Conservation (phyloP, 2,888 invertebrate genomes). For the Ptychoptera albimana region DNA sequence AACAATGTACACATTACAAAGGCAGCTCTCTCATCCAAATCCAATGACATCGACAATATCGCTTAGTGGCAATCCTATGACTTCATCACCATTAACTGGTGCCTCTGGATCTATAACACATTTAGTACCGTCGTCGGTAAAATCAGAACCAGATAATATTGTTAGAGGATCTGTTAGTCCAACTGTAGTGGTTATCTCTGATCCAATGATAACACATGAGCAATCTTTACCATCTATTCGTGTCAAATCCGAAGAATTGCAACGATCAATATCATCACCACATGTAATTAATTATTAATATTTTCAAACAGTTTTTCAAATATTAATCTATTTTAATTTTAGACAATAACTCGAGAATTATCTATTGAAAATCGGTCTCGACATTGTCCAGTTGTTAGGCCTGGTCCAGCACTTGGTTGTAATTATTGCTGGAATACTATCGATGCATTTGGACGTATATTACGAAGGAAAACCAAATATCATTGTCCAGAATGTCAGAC, state of each 20-base stretch:
- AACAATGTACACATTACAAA: conserved; percentile 25
- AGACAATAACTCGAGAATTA: conserved; percentile 26
- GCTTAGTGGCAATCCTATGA: conserved; percentile 13
- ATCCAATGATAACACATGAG: conserved; percentile 22
- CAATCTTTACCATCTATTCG: conserved; percentile 25
- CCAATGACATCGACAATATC: conserved; percentile 10
- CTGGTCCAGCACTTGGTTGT: conserved; percentile 73
- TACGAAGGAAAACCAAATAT: conserved; percentile 75
- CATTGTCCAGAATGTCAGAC: conserved; percentile 82
- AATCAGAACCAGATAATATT: conserved; percentile 5
- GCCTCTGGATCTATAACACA: conserved; percentile 4
- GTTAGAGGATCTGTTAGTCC: conserved; percentile 24
- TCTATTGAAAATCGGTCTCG: conserved; percentile 43
- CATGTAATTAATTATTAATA: conserved; percentile 31
- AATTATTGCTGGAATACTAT: conserved; percentile 87
- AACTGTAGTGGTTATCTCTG: conserved; percentile 24
- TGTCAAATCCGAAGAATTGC: conserved; percentile 41
- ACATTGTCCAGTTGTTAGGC: conserved; percentile 69
- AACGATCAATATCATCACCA: conserved; percentile 43
- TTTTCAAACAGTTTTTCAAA: conserved; percentile 6
- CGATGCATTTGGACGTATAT: conserved; percentile 63
- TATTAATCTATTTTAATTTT: conserved; percentile 4
- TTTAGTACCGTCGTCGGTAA: conserved; percentile 7
- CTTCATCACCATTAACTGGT: conserved; percentile 7
- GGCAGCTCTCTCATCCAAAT: conserved; percentile 36